Evolutionary conservation across 2,113 vertebrate genomes (phyloP).

Genomic region (Struthidea cinerea): DNA sequence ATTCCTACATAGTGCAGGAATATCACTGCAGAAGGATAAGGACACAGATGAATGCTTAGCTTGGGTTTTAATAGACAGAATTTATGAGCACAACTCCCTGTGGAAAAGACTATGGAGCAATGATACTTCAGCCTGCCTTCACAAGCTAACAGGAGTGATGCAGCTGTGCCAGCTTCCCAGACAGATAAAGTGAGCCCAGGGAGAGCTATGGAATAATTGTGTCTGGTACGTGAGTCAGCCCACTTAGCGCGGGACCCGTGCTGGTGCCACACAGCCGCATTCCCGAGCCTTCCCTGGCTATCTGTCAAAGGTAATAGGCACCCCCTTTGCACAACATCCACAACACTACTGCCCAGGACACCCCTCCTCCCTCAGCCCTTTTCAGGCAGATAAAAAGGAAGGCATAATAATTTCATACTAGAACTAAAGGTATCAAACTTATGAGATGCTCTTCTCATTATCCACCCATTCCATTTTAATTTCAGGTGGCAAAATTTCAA

Average conservation of each 20-base stretch:
- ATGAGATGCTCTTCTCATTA: not conserved
- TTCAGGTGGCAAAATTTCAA: not conserved
- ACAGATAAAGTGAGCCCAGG: not conserved
- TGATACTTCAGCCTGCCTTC: not conserved
- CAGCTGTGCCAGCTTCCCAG: not conserved
- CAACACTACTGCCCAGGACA: not conserved
- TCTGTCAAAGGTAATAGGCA: not conserved
- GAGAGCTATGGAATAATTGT: not conserved
- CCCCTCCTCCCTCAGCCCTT: not conserved
- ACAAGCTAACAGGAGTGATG: not conserved
- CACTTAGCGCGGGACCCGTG: rapidly evolving
- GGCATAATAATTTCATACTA: not conserved
- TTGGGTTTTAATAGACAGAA: not conserved
- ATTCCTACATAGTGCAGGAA: not conserved
- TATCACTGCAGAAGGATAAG: not conserved
- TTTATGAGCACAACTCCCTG: not conserved
- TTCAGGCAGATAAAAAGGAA: not conserved
- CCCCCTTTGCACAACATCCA: not conserved
- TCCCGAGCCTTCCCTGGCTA: not conserved
- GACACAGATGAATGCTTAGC: not conserved
- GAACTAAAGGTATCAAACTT: not conserved
- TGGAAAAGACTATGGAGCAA: not conserved
- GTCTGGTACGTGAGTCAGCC: not conserved
- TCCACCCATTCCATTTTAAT: not conserved
- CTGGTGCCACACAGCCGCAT: rapidly evolving